Percentiles rank a stretch among this genome's conserved stretches.
Conservation (phyloP, 2,113 vertebrate species). For the Austrofundulus limnaeus region DNA sequence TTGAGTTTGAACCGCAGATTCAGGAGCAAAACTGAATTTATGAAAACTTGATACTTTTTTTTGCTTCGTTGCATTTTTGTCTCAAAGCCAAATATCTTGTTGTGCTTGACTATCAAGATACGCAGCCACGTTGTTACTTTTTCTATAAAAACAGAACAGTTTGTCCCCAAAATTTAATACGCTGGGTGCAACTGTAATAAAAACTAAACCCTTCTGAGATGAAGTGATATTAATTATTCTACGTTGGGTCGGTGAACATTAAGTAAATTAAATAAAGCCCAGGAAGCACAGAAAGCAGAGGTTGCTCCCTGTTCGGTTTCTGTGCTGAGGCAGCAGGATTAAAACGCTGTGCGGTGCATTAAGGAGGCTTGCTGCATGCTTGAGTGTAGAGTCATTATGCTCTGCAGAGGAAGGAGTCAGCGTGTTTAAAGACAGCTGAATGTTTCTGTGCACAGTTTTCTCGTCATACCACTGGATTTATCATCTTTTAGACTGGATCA, state of each 20-base stretch:
- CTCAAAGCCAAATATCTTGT: neutral
- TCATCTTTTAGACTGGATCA: neutral
- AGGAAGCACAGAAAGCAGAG: constrained; percentile 23
- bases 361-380: constrained; percentile 41
- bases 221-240: neutral
- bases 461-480: constrained; percentile 1
- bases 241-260: constrained; percentile 15
- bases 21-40: too few relatives aligned
- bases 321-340: constrained; percentile 61
- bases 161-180: too few relatives aligned
- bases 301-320: constrained; percentile 31
- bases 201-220: neutral
- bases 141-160: neutral
- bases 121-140: neutral
- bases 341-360: constrained; percentile 62
- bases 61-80: too few relatives aligned
- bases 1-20: too few relatives aligned
- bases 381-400: constrained; percentile 34
- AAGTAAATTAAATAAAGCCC: constrained; percentile 22
- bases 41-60: too few relatives aligned
- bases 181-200: neutral
- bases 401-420: constrained; percentile 53
- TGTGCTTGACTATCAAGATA: neutral
- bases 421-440: constrained; percentile 21
- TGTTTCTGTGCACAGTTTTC: constrained; percentile 4